Conservation (phyloP, 1,140 invertebrate species). For the Onthophagus taurus region DNA sequence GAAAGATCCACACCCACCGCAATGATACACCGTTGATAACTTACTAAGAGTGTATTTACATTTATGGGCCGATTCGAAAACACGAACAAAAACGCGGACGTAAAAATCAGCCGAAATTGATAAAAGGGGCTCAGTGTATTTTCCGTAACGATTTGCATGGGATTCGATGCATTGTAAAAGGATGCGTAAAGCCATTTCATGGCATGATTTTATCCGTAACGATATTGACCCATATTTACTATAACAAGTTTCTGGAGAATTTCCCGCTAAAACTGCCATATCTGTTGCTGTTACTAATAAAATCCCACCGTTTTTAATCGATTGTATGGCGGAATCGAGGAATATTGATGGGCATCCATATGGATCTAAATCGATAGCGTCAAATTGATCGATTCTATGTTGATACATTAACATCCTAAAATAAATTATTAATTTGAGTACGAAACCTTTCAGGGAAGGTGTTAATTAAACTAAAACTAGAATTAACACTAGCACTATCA, state of each 20-base stretch:
- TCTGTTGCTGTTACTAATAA: slow-evolving; percentile 97
- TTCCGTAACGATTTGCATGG: slow-evolving; percentile 85
- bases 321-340: slow-evolving; percentile 84
- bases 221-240: slow-evolving; percentile 91
- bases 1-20: slow-evolving; percentile 75
- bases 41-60: slow-evolving; percentile 73
- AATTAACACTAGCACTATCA: too few species aligned
- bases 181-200: slow-evolving; percentile 94
- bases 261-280: slow-evolving; percentile 94
- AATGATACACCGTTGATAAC: slow-evolving; percentile 79
- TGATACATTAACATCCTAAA: slow-evolving; percentile 77
- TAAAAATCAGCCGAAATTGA: slow-evolving; percentile 97
- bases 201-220: slow-evolving; percentile 77
- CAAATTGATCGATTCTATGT: slow-evolving; percentile 62
- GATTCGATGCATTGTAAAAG: slow-evolving; percentile 82
- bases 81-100: slow-evolving; percentile 84
- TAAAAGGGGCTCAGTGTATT: slow-evolving; percentile 85
- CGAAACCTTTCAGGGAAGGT: too few species aligned
- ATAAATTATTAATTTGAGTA: slow-evolving; percentile 18
- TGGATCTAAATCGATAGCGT: slow-evolving; percentile 93
- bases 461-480: too few species aligned
- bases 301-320: slow-evolving; percentile 65
- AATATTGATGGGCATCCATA: slow-evolving; percentile 94
- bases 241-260: slow-evolving; percentile 82
- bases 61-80: slow-evolving; percentile 66